phyloP scores from a whole-genome alignment of 2,888 invertebrate genomes.

The Metalampra italica region DNA sequence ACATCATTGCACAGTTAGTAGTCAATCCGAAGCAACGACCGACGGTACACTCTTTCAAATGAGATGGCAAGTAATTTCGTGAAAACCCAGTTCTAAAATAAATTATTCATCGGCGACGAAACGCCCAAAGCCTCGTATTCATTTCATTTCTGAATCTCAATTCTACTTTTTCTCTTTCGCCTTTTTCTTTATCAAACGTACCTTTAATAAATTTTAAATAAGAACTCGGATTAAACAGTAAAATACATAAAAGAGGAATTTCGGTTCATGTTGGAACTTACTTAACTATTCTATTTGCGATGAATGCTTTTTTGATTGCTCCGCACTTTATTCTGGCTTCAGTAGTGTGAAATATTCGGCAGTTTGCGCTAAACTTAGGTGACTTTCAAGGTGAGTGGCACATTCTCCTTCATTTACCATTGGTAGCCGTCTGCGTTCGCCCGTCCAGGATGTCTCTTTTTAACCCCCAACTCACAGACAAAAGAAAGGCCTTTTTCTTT shows the following conservation, averaged over 20 bases:
- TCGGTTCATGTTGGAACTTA: conserved; percentile 27
- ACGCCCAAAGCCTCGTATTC: conserved; percentile 74
- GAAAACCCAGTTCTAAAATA: conserved; percentile 74
- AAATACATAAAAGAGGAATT: conserved; percentile 24
- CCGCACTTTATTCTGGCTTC: not conserved
- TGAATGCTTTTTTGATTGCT: conserved; percentile 12
- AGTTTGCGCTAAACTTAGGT: too few species aligned
- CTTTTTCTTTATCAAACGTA: conserved; percentile 64
- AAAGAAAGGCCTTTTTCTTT: too few species aligned
- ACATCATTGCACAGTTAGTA: conserved; percentile 35
- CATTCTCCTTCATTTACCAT: too few species aligned
- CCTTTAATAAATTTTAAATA: conserved; percentile 74
- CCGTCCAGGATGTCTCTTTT: too few species aligned
- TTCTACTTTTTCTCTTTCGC: conserved; percentile 61
- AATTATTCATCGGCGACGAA: conserved; percentile 78
- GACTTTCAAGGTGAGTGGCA: too few species aligned
- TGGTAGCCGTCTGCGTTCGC: too few species aligned
- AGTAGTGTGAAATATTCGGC: not conserved
- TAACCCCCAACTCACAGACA: too few species aligned
- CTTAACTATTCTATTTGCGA: conserved; percentile 11
- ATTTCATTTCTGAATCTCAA: conserved; percentile 77
- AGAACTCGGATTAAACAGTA: conserved; percentile 62
- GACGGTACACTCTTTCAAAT: conserved; percentile 58
- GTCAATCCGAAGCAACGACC: conserved; percentile 36
- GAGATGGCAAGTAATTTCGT: conserved; percentile 73